A percentile compares a stretch with the other conserved stretches of the same genome.
phyloP scores from a whole-genome alignment of 2,113 vertebrate species.

The Mustelus asterias region DNA sequence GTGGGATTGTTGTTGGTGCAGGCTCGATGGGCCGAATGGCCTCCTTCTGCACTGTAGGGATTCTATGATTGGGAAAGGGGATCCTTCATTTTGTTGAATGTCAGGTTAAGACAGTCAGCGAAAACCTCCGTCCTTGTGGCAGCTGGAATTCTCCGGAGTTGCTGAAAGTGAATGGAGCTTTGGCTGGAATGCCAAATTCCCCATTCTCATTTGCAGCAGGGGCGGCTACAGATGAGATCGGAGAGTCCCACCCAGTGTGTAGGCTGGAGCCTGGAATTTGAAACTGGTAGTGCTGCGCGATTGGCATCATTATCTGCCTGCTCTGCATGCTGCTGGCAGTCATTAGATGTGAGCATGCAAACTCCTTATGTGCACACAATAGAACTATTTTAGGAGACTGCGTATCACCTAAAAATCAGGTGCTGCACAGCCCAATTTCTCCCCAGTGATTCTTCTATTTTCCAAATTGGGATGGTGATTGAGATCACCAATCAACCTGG shows the following conservation, averaged over 20 bases:
- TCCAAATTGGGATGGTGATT: neutral
- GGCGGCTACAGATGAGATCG: too few relatives aligned
- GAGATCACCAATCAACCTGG: neutral
- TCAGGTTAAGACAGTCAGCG: neutral
- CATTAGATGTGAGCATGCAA: neutral
- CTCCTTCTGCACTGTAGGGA: too few relatives aligned
- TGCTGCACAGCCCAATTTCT: neutral
- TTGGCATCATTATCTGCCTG: neutral
- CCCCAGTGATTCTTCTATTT: neutral
- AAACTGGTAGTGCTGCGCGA: neutral
- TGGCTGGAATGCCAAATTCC: too few relatives aligned
- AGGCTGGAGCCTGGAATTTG: neutral
- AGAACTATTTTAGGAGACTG: neutral
- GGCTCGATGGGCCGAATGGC: too few relatives aligned
- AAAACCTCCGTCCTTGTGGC: too few relatives aligned
- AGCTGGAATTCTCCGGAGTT: too few relatives aligned
- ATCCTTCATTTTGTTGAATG: neutral
- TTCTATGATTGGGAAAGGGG: too few relatives aligned
- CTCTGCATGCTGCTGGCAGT: neutral
- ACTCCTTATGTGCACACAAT: neutral
- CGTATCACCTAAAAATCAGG: neutral
- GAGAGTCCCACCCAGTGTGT: too few relatives aligned
- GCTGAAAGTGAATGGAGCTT: too few relatives aligned
- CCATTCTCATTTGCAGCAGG: too few relatives aligned
- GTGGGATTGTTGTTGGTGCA: too few relatives aligned